phyloP scores from a whole-genome alignment of 2,888 invertebrate genomes.

The Molorchus minor region DNA sequence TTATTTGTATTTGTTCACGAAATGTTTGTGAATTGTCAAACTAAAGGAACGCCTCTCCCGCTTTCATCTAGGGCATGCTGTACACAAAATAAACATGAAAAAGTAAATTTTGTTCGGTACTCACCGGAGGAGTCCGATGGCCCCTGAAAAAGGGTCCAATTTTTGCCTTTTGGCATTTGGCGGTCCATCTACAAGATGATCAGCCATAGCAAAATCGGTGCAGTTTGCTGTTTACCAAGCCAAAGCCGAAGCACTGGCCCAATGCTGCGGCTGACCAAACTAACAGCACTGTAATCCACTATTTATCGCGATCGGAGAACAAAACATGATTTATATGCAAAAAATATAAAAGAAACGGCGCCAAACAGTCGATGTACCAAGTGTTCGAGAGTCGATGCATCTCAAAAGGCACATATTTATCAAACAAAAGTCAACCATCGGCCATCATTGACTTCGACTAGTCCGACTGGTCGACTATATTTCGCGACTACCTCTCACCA shows the following conservation, averaged over 20 bases:
- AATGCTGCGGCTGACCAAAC: conserved; percentile 61
- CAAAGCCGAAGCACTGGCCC: conserved; percentile 68
- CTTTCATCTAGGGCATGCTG: conserved; percentile 55
- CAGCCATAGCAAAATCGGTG: conserved; percentile 76
- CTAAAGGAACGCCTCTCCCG: conserved; percentile 58
- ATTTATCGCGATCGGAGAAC: conserved; percentile 61
- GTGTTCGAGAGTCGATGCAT: conserved; percentile 76
- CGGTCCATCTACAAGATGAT: conserved; percentile 94
- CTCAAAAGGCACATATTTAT: conserved; percentile 80
- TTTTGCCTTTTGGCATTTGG: conserved; percentile 93
- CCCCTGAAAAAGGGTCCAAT: conserved; percentile 84
- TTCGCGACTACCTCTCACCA: conserved; percentile 73
- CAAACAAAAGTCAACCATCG: conserved; percentile 77
- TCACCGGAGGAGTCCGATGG: conserved; percentile 83
- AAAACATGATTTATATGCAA: conserved; percentile 62
- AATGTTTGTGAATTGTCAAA: conserved; percentile 46
- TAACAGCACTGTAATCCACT: conserved; percentile 59
- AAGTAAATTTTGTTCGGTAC: conserved; percentile 48
- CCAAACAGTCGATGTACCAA: conserved; percentile 73
- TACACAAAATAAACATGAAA: conserved; percentile 51
- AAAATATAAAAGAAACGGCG: conserved; percentile 60
- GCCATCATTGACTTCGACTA: conserved; percentile 81
- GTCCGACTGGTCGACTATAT: conserved; percentile 69
- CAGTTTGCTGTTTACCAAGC: conserved; percentile 72
- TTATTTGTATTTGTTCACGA: conserved; percentile 33